These are phyloP conservation scores for Tokudaia muenninki DNA, from an alignment of 2,797 vertebrate species.

Conservation along the genomic window DNA sequence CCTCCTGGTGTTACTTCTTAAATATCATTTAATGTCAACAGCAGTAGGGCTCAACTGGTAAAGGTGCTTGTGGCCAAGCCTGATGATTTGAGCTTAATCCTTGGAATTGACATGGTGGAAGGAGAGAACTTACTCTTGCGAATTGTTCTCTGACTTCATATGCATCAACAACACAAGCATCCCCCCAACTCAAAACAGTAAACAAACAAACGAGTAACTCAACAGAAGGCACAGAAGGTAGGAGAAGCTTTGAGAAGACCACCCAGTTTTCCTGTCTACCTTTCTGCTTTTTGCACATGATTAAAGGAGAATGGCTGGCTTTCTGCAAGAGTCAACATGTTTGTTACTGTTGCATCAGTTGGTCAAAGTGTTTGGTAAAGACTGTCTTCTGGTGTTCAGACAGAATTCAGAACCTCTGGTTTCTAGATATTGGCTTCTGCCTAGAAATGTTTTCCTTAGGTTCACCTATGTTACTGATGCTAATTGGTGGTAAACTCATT, in stretches of 20 bases:
- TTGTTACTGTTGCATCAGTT: not conserved
- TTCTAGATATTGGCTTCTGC: not conserved
- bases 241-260: not conserved
- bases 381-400: not conserved
- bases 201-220: not conserved
- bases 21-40: not conserved
- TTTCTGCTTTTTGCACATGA: not conserved
- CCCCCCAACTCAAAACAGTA: not conserved
- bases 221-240: not conserved
- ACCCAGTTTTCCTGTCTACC: not conserved
- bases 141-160: not conserved
- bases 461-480: not conserved
- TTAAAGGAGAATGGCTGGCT: not conserved
- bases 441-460: not conserved
- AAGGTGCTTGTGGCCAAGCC: no score
- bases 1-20: conserved; percentile 1
- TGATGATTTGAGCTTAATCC: not conserved
- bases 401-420: not conserved
- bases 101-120: not conserved
- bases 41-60: not conserved
- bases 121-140: not conserved
- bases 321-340: not conserved
- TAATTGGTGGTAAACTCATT: not conserved
- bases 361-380: not conserved
- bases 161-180: not conserved